Conservation (phyloP, 2,888 invertebrate genomes). For the Lepidocyrtoides sp. region DNA sequence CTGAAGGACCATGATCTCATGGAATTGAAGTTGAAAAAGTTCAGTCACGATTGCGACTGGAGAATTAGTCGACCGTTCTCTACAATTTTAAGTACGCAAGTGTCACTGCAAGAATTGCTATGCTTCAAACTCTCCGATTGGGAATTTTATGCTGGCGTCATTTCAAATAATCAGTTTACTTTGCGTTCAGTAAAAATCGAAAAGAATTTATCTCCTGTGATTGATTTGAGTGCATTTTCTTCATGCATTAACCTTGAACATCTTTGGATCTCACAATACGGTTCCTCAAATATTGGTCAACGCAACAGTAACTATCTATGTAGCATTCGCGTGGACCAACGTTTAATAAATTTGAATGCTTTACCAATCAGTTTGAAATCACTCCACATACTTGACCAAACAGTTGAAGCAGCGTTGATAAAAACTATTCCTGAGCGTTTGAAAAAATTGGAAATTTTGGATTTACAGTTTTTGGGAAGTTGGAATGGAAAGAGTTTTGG, state of each 20-base stretch:
- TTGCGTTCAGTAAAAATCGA: slow-evolving; percentile 59
- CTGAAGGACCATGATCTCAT: not conserved
- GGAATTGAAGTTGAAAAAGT: slow-evolving; percentile 44
- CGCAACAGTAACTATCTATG: slow-evolving; percentile 7
- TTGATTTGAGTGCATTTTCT: slow-evolving; percentile 47
- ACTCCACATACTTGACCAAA: slow-evolving; percentile 62
- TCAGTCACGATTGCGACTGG: slow-evolving; percentile 69
- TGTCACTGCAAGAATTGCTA: slow-evolving; percentile 2
- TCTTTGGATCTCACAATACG: slow-evolving; percentile 56
- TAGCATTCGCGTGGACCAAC: slow-evolving; percentile 37
- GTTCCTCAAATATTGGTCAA: not conserved
- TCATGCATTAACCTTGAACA: slow-evolving; percentile 31
- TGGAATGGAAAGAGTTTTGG: slow-evolving; percentile 64
- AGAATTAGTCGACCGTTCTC: slow-evolving; percentile 65
- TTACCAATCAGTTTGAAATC: slow-evolving; percentile 51
- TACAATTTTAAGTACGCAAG: slow-evolving; percentile 38
- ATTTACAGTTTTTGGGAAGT: slow-evolving; percentile 58
- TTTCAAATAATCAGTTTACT: slow-evolving; percentile 16
- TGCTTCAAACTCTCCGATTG: slow-evolving; percentile 68
- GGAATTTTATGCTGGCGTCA: slow-evolving; percentile 68
- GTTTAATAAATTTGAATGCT: slow-evolving; percentile 45
- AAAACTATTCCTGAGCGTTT: slow-evolving; percentile 54
- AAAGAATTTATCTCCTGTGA: slow-evolving; percentile 58
- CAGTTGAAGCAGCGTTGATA: slow-evolving; percentile 40
- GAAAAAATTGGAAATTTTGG: slow-evolving; percentile 56